A percentile compares a stretch with the other conserved stretches of the same genome.
These are phyloP conservation scores for Ophiothrix spiculata DNA, from an alignment of 35 echinoderm and acorn worm species.

Conservation along the genomic window DNA sequence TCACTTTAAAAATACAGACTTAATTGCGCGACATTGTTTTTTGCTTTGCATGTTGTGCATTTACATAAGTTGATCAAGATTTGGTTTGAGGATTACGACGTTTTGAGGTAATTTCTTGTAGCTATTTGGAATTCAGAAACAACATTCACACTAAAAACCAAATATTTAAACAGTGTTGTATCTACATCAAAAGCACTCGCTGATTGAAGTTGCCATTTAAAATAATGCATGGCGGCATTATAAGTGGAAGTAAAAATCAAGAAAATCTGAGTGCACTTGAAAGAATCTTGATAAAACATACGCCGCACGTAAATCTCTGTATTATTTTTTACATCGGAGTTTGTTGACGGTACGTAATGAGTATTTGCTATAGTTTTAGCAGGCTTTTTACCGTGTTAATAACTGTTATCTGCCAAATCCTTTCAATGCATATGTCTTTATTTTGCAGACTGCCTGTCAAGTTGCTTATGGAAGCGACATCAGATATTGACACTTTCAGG, in stretches of 20 bases:
- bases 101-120: background rate
- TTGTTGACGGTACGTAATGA: background rate
- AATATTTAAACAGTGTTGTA: background rate
- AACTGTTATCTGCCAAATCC: background rate
- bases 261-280: background rate
- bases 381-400: background rate
- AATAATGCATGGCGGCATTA: too few species aligned
- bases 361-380: conserved; percentile 2
- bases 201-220: background rate
- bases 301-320: background rate
- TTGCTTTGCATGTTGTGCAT: background rate
- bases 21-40: background rate
- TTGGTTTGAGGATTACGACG: background rate
- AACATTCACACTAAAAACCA: background rate
- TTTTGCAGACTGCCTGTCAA: background rate
- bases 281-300: background rate
- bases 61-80: background rate
- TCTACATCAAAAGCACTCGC: background rate
- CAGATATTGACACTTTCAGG: background rate
- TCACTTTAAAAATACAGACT: background rate
- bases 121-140: background rate
- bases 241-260: background rate
- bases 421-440: background rate
- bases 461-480: background rate
- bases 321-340: background rate